Evolutionary conservation across 1,140 invertebrate species (phyloP), one percentile per base, ranked within the genome.

Genomic region (Drosophila parvula): DNA sequence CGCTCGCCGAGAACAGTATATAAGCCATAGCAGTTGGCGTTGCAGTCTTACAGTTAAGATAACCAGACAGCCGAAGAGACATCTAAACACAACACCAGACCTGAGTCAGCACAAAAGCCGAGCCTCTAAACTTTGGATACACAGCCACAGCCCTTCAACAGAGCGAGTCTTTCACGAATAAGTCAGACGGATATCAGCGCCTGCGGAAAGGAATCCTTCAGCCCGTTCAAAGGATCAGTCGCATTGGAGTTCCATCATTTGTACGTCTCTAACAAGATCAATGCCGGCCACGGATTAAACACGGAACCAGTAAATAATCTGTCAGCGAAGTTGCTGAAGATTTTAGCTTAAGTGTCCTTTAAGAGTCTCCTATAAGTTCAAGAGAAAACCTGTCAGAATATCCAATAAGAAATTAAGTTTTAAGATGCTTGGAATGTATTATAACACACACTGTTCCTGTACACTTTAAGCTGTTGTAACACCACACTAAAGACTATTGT

Each of bases 1-100:
- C 65, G 38, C 73, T 76, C 76, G 69, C 64, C 74, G 68, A 64
- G 70, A 75, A 65, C 50, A 74, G 63, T 88, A 88, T 83, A 88
- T 71, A 88, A 88, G 64, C 45, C 40, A 65, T 41, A 28, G 59
- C 38, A n/a, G 11, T 48, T 9, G 11, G 4, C 28, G 14, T 28
- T 40, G 44, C 28, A 38, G 36, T 22, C 27, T 51, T 58, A 70
- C 77, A 88, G 73, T 70, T 53, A 40, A 27, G 8, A 62, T 55
- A 32, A 61, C 30, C 65, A 71, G 36, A 36, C 69, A 59, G 22
- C 36, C 28, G 68, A 50, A 59, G 67, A 48, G 40, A 71, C 53
- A 59, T 41, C 51, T 55, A 27, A 27, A 55, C 34, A 55, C 27
- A 40, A 22, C 32, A 12, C 14, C 12, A 61, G 30, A 22, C 22